Evolutionary conservation across 2,797 vertebrate genomes (phyloP), one percentile per base, ranked within the genome.

Genomic region (Tapirus indicus): DNA sequence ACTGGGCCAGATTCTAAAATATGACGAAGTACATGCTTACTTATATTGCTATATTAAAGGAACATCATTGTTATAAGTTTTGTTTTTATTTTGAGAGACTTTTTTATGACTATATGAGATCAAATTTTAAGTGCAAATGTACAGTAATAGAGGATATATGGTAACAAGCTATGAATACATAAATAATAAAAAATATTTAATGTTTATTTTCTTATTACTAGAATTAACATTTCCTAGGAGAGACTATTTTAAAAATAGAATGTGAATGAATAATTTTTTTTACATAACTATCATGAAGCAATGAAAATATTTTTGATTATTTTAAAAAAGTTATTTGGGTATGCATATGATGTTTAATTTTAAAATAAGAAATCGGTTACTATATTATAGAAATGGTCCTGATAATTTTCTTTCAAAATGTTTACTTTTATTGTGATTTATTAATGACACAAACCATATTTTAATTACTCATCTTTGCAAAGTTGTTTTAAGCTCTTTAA

Each of bases 341-440:
- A 18, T 38, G 44, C 13, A 88, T 88, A 84, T 92, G 58, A 86
- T 29, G 41, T 92, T 98, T 95, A 4, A 62, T 60, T 96, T 95
- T 88, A 87, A 80, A 58, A 20, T 94, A 62, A 44, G 13, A 32
- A 56, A 6, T 66, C 80, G 27, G n/a, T 66, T 92, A 52, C 3
- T 75, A 12, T 72, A 27, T 41, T 95, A 4, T 83, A 94, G 54
- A 84, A 60, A 78, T 95, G 25, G 87, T 83, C 13, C 14, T 89
- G 14, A n/a, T 88, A 77, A 14, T 77, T 52, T 89, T 89, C 7
- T 88, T 10, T 87, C 79, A 80, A 12, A 69, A 77, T 68, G 23
- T 64, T 97, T 44, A 79, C 44, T 84, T 92, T 80, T 60, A 41
- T 20, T 41, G 78, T 60, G 56, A 52, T 71, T 92, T 85, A 58